Percentiles rank a stretch among this genome's conserved stretches.
These are phyloP conservation scores for Mythimna pallens DNA, from an alignment of 2,888 invertebrate species.

Conservation along the genomic window DNA sequence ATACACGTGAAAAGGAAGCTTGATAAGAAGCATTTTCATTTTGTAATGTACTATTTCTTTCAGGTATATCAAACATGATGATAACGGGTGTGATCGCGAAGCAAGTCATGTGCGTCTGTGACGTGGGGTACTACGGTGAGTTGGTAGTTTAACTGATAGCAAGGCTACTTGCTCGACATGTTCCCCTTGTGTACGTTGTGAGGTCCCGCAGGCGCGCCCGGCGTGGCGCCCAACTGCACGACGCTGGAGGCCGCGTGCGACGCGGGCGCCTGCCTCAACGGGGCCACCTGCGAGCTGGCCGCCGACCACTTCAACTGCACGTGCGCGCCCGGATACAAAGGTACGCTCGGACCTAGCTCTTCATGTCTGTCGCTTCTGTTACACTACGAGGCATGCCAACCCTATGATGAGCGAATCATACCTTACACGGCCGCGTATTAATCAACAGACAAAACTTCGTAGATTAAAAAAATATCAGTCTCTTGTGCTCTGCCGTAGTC, in stretches of 20 bases:
- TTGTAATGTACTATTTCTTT: no score
- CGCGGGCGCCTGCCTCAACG: slow-evolving; percentile 94
- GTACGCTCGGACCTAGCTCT: slow-evolving; percentile 79
- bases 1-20: no score
- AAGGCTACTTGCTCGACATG: no score
- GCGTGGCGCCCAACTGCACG: slow-evolving; percentile 82
- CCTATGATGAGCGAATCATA: neutral
- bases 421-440: neutral
- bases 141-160: neutral
- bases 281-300: slow-evolving; percentile 92
- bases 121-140: slow-evolving; percentile 91
- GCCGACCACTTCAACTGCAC: slow-evolving; percentile 92
- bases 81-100: slow-evolving; percentile 77
- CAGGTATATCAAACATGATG: slow-evolving; percentile 75
- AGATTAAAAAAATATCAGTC: no score
- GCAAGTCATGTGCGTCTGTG: slow-evolving; percentile 91
- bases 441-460: neutral
- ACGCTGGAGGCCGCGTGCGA: slow-evolving; percentile 90
- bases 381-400: neutral
- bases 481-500: no score
- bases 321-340: slow-evolving; percentile 93
- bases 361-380: no score
- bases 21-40: no score
- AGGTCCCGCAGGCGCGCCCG: slow-evolving; percentile 76
- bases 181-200: no score